Base-by-base conservation (phyloP, 2,113 vertebrate genomes). In the Sinocyclocheilus rhinocerous region DNA sequence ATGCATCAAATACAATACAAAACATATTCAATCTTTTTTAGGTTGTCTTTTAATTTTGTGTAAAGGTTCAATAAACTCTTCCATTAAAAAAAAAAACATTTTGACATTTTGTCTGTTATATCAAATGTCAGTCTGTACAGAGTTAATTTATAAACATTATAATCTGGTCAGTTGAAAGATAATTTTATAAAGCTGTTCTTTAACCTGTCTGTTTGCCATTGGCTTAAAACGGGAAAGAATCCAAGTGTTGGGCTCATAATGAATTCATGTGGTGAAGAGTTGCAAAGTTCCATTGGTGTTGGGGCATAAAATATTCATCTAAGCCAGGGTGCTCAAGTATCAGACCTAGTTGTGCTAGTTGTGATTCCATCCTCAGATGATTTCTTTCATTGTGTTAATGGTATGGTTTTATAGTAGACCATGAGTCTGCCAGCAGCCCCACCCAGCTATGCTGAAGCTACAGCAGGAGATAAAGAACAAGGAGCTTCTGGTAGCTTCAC, bases 391-490 rank as follows among this genome's bases (percentile, higher is more conserved):
- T 61, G 55, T 50, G 39, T 70, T n/a, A 20, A 22, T 45, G 69
- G 61, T 76, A 48, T 84, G 26, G 24, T 84, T 39, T 84, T 59
- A 24, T 29, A 84, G 50, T 59, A 24, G 82, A 73, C 50, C 72
- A 91, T 91, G 90, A 86, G 85, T 75, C 24, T 87, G 55, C 90
- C 90, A 20, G 50, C 88, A 4, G 87, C 88, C 1, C 90, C 90
- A 24, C 91, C 91, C 15, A 91, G 85, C 87, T 90, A 91, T 26
- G 85, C 87, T 26, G 91, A 91, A 75, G 88, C 90, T 52, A 90
- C 87, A 48, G 88, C 91, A 24, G 87, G 91, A 55, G 89, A 87
- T 81, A 90, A 90, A 81, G 87, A 89, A 61, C 65, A 48, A 18
- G 83, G 84, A 15, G 45, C 29, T 33, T 33, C 29, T 55, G 48